phyloP scores from a whole-genome alignment of 2,797 vertebrate genomes.

The Apodemus agrarius region DNA sequence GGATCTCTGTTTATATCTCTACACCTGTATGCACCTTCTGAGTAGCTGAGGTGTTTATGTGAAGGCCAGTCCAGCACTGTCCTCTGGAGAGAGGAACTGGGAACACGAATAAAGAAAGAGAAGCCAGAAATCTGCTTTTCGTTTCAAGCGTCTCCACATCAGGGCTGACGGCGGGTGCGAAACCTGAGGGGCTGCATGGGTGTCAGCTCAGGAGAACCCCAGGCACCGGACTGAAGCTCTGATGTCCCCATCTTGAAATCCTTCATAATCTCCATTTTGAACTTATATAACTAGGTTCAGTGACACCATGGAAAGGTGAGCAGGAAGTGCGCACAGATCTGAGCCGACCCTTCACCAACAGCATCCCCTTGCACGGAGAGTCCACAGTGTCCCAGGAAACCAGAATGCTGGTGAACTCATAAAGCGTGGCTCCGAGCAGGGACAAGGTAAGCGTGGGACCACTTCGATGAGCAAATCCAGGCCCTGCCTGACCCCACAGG shows the following conservation, averaged over 20 bases:
- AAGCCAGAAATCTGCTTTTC: not conserved
- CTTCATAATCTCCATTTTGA: constrained; percentile 19
- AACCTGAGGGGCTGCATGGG: accelerated
- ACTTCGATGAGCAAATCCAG: not conserved
- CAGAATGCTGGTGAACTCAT: not conserved
- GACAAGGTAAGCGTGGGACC: not conserved
- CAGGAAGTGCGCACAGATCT: not conserved
- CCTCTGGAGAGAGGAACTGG: not conserved
- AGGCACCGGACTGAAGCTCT: not conserved
- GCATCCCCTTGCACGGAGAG: not conserved
- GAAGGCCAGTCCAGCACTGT: not conserved
- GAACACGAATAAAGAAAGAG: not conserved
- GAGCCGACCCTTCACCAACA: accelerated
- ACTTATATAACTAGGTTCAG: not conserved
- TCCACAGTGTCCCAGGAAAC: not conserved
- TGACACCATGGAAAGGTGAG: not conserved
- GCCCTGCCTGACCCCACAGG: too few relatives aligned
- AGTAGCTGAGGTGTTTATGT: not conserved
- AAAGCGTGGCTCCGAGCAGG: not conserved
- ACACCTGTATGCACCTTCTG: not conserved
- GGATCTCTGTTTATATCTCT: not conserved
- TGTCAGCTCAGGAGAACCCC: not conserved
- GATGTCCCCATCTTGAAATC: not conserved
- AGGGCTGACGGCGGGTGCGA: not conserved
- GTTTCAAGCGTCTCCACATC: not conserved